Percentiles rank a stretch among this genome's conserved stretches.
These are phyloP conservation scores for Callosobruchus maculatus DNA, from an alignment of 2,888 invertebrate species.

Conservation along the genomic window DNA sequence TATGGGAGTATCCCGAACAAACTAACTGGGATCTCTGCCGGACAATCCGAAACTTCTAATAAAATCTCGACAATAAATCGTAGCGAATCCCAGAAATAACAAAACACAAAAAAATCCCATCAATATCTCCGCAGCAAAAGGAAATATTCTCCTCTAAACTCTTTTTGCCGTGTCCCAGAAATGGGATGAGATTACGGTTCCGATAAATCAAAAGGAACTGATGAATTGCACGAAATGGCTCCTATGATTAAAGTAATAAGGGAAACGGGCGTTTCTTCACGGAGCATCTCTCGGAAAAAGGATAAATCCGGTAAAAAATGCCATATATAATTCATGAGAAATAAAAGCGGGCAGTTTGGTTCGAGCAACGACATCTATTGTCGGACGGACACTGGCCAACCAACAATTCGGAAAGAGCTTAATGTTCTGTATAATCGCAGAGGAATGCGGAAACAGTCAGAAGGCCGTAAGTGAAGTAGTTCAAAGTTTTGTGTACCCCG, in stretches of 20 bases:
- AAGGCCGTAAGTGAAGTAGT: too few relatives aligned
- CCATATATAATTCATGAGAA: conserved; percentile 50
- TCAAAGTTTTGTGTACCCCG: too few relatives aligned
- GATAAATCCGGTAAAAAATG: conserved; percentile 45
- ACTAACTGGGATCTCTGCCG: not conserved
- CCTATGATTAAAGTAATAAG: conserved; percentile 52
- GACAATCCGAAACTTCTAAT: conserved; percentile 3
- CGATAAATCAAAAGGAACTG: conserved; percentile 45
- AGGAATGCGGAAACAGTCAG: not conserved
- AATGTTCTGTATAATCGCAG: not conserved
- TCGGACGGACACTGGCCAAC: not conserved
- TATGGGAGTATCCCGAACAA: conserved; percentile 1
- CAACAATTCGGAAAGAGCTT: not conserved
- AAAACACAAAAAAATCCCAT: conserved; percentile 3
- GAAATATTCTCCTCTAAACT: conserved; percentile 20
- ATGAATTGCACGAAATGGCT: conserved; percentile 51
- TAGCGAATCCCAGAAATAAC: conserved; percentile 4
- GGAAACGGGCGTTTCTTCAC: conserved; percentile 42
- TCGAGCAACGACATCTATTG: not conserved
- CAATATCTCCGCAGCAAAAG: conserved; percentile 3
- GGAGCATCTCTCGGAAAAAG: conserved; percentile 27
- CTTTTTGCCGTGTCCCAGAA: conserved; percentile 13
- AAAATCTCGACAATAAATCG: conserved; percentile 7
- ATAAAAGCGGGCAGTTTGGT: conserved; percentile 31
- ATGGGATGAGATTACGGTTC: conserved; percentile 21